These are phyloP conservation scores for Poeciliopsis retropinna DNA, from an alignment of 2,113 vertebrate genomes.

Conservation along the genomic window DNA sequence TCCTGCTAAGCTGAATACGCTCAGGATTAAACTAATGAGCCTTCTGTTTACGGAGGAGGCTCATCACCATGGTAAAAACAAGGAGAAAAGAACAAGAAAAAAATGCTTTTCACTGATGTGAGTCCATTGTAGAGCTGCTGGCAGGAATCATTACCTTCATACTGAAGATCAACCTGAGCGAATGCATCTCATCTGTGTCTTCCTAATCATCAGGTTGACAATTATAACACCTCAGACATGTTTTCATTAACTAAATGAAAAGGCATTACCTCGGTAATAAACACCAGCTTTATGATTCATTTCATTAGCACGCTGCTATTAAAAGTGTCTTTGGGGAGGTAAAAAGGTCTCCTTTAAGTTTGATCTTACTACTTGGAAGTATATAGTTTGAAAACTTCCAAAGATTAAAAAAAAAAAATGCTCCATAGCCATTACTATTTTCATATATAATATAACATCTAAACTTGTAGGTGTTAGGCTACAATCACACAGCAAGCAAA, in stretches of 20 bases:
- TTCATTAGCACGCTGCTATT: constrained; percentile 47
- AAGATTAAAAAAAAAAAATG: not conserved
- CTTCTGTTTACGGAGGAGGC: constrained; percentile 34
- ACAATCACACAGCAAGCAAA: no score
- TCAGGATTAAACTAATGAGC: constrained; percentile 65
- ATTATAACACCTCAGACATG: constrained; percentile 48
- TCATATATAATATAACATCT: not conserved
- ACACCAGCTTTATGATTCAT: constrained; percentile 48
- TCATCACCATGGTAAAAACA: constrained; percentile 50
- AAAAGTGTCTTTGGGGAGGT: constrained; percentile 8
- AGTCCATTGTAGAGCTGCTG: constrained; percentile 14
- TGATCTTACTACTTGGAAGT: not conserved
- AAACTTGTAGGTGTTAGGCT: not conserved
- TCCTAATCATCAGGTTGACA: constrained; percentile 44
- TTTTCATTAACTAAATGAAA: constrained; percentile 61
- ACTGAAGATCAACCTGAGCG: constrained; percentile 23
- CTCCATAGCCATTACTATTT: not conserved
- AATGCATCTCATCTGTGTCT: constrained; percentile 14
- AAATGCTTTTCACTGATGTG: constrained; percentile 27
- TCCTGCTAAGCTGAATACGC: constrained; percentile 44
- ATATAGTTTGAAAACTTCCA: not conserved
- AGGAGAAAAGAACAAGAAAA: constrained; percentile 14
- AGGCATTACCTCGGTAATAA: constrained; percentile 48
- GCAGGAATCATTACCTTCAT: constrained; percentile 19
- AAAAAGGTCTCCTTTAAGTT: constrained; percentile 11